A percentile compares a stretch with the other conserved stretches of the same genome.
These are phyloP conservation scores for Coregonus ussuriensis DNA, from an alignment of 2,797 vertebrate genomes.

Conservation along the genomic window DNA sequence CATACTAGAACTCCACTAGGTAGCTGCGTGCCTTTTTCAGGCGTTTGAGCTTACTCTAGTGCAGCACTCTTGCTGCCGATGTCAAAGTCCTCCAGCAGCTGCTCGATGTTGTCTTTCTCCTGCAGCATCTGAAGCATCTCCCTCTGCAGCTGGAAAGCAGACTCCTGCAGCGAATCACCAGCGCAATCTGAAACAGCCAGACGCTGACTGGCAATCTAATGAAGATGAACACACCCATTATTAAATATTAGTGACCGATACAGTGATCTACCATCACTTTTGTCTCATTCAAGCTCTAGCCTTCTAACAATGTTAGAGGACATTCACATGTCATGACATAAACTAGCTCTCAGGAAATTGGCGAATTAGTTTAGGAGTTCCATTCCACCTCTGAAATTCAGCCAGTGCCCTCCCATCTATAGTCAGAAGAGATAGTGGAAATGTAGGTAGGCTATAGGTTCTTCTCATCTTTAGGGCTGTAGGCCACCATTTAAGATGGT, in stretches of 20 bases:
- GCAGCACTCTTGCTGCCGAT: constrained; percentile 62
- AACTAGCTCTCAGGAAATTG: no score
- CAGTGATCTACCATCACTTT: no score
- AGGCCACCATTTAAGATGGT: no score
- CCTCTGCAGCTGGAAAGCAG: constrained; percentile 57
- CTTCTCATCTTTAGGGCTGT: no score
- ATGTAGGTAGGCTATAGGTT: no score
- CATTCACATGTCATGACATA: no score
- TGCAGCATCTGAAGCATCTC: constrained; percentile 83
- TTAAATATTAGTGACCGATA: background rate
- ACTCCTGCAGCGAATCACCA: constrained; percentile 81
- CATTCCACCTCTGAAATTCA: no score
- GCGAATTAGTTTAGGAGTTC: no score
- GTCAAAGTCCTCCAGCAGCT: constrained; percentile 78
- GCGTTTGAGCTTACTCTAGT: constrained; percentile 65
- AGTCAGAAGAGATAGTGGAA: no score
- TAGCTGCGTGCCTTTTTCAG: constrained; percentile 72
- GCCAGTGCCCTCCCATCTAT: no score
- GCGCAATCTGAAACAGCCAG: constrained; percentile 82
- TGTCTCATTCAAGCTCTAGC: no score
- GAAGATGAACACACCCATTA: background rate
- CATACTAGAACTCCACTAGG: constrained; percentile 69
- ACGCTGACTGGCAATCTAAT: constrained; percentile 77
- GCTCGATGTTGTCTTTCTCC: constrained; percentile 66
- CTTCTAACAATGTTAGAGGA: no score